Percentiles rank a stretch among this genome's conserved stretches.
Evolutionary conservation across 1,140 invertebrate species (phyloP).

Genomic region (Leptonema lineaticorne): DNA sequence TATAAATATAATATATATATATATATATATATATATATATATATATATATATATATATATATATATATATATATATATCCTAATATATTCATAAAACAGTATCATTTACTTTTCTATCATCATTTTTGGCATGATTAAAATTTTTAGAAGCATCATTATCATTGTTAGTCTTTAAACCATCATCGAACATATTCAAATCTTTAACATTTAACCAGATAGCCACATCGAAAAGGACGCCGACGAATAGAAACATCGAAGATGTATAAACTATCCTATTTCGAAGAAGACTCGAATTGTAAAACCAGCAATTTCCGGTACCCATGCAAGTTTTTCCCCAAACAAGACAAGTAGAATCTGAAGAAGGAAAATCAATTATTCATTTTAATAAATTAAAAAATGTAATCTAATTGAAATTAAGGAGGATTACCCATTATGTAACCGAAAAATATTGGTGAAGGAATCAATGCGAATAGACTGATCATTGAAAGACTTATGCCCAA

Average conservation of each 20-base stretch:
- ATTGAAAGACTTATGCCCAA: slow-evolving; percentile 68
- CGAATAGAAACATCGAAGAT: slow-evolving; percentile 63
- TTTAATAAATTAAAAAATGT: neutral
- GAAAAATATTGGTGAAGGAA: slow-evolving; percentile 72
- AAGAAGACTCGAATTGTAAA: slow-evolving; percentile 66
- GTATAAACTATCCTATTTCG: slow-evolving; percentile 68
- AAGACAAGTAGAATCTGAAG: slow-evolving; percentile 65
- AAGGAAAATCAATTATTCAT: slow-evolving; percentile 23
- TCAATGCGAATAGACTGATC: slow-evolving; percentile 69
- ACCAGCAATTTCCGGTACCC: slow-evolving; percentile 72
- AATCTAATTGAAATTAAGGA: neutral
- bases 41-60: too few species aligned
- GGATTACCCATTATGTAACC: slow-evolving; percentile 67
- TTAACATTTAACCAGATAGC: slow-evolving; percentile 70
- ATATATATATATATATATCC: neutral
- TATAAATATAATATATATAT: too few species aligned
- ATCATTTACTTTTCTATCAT: slow-evolving; percentile 11
- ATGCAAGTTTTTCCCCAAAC: slow-evolving; percentile 75
- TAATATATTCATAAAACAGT: neutral
- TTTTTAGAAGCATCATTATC: slow-evolving; percentile 43
- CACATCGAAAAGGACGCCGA: slow-evolving; percentile 65
- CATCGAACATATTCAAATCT: slow-evolving; percentile 70
- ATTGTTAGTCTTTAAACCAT: slow-evolving; percentile 60
- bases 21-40: too few species aligned
- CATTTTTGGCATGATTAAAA: neutral